Evolutionary conservation across 1,140 invertebrate genomes (phyloP), one percentile per base, ranked within the genome.

Genomic region (Plutomurus gul): DNA sequence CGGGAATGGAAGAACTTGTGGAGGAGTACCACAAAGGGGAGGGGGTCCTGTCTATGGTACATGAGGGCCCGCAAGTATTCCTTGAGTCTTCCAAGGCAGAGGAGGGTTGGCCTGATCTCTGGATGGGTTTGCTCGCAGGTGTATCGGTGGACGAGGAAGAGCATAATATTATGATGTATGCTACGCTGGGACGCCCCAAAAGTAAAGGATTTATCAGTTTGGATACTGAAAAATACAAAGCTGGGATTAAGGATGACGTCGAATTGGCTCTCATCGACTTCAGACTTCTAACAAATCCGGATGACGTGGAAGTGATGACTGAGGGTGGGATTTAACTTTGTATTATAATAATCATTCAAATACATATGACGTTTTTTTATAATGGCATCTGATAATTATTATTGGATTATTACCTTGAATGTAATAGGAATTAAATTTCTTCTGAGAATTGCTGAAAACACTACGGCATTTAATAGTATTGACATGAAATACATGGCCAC

Each of bases 401-500:
- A 10, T 47, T 47, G 43, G 10, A 13, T 47, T 47, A n/a, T 20
- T 33, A 56, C 36, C 27, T 56, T 51, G 2, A 2, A 1, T 51
- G n/a, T n/a, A n/a, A n/a, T 47, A 77, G 75, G 75, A 43, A 70
- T 77, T 3, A 70, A 77, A n/a, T 43, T 77, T 43, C 11, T 20
- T n/a, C 4, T 77, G 36, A 39, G 60, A 1, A 11, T 76, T n/a
- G 25, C 33, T 3, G 75, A 76, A 43, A 37, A 37, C 30, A 60
- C 75, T 1, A 70, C 0, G 8, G 60, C 65, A 2, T 78, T 72
- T 71, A 37, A 51, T 33, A 25, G 27, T 8, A 20, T 71, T 1
- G 18, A 33, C 1, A 40, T 46, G 22, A 78, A 18, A 33, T 72
- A n/a, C 5, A 25, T 1, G 0, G 18, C 4, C 7, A 43, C 3